phyloP scores from a whole-genome alignment of 2,113 vertebrate genomes.

The Sceloporus tristichus region DNA sequence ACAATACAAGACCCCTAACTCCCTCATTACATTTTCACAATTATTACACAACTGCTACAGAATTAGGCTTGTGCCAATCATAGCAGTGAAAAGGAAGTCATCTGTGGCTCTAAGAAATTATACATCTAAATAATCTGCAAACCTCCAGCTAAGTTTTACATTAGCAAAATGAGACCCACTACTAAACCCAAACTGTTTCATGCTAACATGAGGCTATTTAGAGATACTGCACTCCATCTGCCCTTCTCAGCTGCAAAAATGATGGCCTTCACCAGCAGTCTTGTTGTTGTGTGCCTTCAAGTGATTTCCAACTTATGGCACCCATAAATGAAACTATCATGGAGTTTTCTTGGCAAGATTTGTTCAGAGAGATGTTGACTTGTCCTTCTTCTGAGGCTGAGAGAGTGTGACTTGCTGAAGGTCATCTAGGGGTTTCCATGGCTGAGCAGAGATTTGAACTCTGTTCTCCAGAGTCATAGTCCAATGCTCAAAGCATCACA shows the following conservation, averaged over 20 bases:
- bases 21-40: not conserved
- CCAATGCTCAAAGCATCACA: too few relatives aligned
- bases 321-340: too few relatives aligned
- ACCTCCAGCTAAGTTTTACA: not conserved
- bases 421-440: too few relatives aligned
- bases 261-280: not conserved
- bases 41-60: not conserved
- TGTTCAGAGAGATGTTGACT: too few relatives aligned
- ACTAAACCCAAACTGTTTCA: not conserved
- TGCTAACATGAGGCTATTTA: not conserved
- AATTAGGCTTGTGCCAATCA: not conserved
- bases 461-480: too few relatives aligned
- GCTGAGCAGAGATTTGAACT: too few relatives aligned
- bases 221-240: not conserved
- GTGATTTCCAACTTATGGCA: too few relatives aligned
- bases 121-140: not conserved
- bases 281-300: too few relatives aligned
- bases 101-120: not conserved
- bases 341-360: too few relatives aligned
- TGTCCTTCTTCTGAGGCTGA: too few relatives aligned
- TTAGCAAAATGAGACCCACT: not conserved
- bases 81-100: not conserved
- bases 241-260: not conserved
- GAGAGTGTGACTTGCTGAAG: too few relatives aligned
- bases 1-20: not conserved